Evolutionary conservation across 2,888 invertebrate genomes (phyloP), one percentile per base, ranked within the genome.

Genomic region (Pseudococcus longispinus): DNA sequence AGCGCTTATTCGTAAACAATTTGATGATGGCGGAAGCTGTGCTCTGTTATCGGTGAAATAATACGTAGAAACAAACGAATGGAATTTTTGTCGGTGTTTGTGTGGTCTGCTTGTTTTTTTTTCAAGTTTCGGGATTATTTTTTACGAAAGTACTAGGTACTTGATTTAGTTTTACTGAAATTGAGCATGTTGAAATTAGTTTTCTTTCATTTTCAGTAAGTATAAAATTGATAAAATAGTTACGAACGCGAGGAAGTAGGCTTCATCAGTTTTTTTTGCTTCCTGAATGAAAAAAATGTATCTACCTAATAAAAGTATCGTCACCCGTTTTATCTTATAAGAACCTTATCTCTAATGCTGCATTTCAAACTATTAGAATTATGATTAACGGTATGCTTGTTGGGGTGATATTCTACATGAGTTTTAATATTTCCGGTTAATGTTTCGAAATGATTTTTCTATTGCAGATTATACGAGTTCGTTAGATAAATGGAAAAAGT

Each of bases 401-500:
- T 55, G 55, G n/a, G n/a, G 0, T n/a, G 37, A 29, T 84, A 51
- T 44, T 85, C 80, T 5, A 23, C 9, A 46, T 70, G 20, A 23
- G 20, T 87, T 85, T 83, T 20, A 37, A 37, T 9, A 37, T 37
- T 37, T 37, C 37, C 37, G 37, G 37, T 2, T 9, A 4, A 37
- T 37, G 9, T 37, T 37, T 37, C 37, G 9, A 37, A 37, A 46
- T 70, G 29, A 23, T 20, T 87, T 85, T 83, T 20, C 23, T 83
- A n/a, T 84, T 74, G 20, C 65, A 82, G 84, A 87, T 51, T 85
- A 84, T 85, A 55, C 85, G 13, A 83, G 51, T 0, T 80, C 84
- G n/a, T 18, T 85, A 32, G 88, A 88, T 51, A 87, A 87, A 77
- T 88, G 88, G 88, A 88, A 88, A 87, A 87, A 88, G n/a, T 88